Conservation (phyloP, 2,888 invertebrate genomes). For the Syrphus vitripennis region DNA sequence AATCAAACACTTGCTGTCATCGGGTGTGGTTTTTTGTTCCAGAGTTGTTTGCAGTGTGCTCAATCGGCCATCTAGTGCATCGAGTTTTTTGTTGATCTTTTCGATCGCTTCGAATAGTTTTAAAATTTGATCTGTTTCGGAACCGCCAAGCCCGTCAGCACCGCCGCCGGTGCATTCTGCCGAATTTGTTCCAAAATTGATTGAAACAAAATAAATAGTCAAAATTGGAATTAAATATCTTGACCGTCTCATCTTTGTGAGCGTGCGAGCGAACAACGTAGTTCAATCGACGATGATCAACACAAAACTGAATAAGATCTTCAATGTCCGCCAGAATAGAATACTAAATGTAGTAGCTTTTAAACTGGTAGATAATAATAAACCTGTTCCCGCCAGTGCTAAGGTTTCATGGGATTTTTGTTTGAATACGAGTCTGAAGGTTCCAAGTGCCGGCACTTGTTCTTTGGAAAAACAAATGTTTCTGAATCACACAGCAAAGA, state of each 20-base stretch:
- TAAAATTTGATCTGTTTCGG: background rate
- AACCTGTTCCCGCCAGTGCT: background rate
- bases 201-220: background rate
- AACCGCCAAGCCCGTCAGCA: background rate
- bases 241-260: background rate
- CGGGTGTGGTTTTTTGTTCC: constrained; percentile 6
- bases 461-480: too few relatives aligned
- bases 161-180: background rate
- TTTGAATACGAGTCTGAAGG: too few relatives aligned
- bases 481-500: too few relatives aligned
- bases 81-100: constrained; percentile 13
- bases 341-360: background rate
- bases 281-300: background rate
- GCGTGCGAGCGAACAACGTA: background rate
- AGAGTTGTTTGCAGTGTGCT: constrained; percentile 10
- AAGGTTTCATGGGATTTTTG: too few relatives aligned
- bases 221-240: background rate
- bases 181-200: background rate
- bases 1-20: constrained; percentile 25
- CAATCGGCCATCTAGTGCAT: constrained; percentile 6
- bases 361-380: background rate
- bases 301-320: background rate
- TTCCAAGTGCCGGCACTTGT: too few relatives aligned
- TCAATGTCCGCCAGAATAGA: background rate
- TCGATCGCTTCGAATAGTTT: constrained; percentile 24